Evolutionary conservation across 1,140 invertebrate genomes (phyloP).

Genomic region (Littorina saxatilis): DNA sequence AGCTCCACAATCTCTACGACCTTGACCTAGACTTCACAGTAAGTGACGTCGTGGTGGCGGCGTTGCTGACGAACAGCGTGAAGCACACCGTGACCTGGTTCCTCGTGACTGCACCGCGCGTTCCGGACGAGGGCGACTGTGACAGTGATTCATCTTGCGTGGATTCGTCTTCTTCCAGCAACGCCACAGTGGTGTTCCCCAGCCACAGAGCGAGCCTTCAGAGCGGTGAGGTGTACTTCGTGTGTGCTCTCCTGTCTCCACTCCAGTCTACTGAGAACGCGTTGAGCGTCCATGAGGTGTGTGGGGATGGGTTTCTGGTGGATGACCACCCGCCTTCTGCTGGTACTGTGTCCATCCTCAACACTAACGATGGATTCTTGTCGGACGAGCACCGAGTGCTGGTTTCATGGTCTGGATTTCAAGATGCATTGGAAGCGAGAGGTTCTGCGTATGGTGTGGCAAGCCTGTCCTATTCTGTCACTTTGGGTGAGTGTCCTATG

Average conservation of each 20-base stretch:
- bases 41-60: conserved; percentile 17
- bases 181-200: not conserved
- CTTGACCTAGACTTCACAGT: conserved; percentile 42
- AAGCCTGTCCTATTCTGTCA: not conserved
- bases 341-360: conserved; percentile 45
- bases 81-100: conserved; percentile 39
- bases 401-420: conserved; percentile 51
- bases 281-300: no score
- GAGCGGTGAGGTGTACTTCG: conserved; percentile 5
- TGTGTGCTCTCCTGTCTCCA: not conserved
- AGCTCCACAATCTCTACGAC: conserved; percentile 31
- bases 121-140: conserved; percentile 4
- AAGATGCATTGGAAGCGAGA: conserved; percentile 24
- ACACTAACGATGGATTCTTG: conserved; percentile 38
- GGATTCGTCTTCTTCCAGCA: not conserved
- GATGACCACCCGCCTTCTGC: conserved; percentile 45
- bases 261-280: no score
- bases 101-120: conserved; percentile 27
- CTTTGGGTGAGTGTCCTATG: not conserved
- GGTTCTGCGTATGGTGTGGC: no score
- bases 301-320: conserved; percentile 54
- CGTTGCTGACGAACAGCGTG: conserved; percentile 20
- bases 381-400: conserved; percentile 15
- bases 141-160: not conserved
- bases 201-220: not conserved